phyloP scores from a whole-genome alignment of 1,140 invertebrate genomes.

The Drosophila baimaii region DNA sequence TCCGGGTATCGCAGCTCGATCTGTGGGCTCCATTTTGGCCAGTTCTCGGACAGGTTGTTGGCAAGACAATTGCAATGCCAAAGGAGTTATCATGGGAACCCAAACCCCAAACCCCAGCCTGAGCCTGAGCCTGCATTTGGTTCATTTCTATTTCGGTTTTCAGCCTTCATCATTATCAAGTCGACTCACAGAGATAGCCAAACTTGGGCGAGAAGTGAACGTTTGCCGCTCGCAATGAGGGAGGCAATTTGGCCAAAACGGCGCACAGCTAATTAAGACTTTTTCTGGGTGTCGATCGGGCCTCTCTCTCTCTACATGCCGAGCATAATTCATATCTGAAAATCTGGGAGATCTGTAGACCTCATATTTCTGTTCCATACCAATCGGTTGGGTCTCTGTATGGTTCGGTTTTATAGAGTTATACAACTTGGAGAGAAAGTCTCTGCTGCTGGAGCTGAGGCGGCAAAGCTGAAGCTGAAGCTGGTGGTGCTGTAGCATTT shows the following conservation, averaged over 20 bases:
- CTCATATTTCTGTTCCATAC: constrained; percentile 33
- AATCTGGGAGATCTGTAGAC: constrained; percentile 25
- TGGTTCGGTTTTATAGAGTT: constrained; percentile 28
- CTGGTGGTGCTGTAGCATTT: constrained; percentile 32
- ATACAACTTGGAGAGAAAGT: constrained; percentile 71
- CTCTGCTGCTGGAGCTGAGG: constrained; percentile 3
- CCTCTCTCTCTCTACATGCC: constrained; percentile 48
- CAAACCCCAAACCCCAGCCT: background rate
- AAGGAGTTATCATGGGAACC: constrained; percentile 76
- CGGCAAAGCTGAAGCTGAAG: background rate
- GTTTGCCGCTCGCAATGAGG: constrained; percentile 65
- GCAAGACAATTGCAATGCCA: constrained; percentile 72
- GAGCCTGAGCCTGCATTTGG: constrained; percentile 21
- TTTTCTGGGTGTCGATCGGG: constrained; percentile 59
- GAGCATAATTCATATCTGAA: constrained; percentile 68
- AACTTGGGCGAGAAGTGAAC: constrained; percentile 56
- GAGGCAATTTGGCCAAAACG: constrained; percentile 52
- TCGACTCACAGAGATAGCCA: constrained; percentile 67
- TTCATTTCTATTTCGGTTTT: constrained; percentile 49
- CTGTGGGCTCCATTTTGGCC: constrained; percentile 68
- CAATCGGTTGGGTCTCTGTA: constrained; percentile 10
- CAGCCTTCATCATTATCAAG: constrained; percentile 75
- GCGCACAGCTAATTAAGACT: constrained; percentile 69
- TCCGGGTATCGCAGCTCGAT: constrained; percentile 50
- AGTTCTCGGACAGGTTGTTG: constrained; percentile 73